Conservation (phyloP, 2,113 vertebrate genomes). For the Numenius arquata region DNA sequence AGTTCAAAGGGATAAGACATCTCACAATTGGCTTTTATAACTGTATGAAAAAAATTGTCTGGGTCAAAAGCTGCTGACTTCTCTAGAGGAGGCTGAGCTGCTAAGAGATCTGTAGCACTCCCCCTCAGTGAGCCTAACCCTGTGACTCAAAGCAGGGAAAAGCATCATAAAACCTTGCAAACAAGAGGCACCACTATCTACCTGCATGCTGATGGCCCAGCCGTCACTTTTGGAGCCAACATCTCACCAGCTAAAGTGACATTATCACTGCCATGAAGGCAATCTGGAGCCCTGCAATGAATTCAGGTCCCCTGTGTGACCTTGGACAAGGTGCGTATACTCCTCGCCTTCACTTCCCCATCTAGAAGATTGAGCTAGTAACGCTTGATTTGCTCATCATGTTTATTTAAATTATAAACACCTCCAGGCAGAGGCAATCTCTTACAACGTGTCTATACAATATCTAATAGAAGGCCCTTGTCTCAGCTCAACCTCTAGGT, state of each 20-base stretch:
- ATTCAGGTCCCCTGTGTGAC: not conserved
- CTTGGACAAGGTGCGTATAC: not conserved
- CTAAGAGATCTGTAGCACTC: not conserved
- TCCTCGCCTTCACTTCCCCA: not conserved
- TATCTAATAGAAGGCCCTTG: not conserved
- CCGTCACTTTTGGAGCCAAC: not conserved
- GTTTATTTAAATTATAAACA: not conserved
- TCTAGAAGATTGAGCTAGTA: not conserved
- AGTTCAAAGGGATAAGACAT: not conserved
- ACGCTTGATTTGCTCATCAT: not conserved
- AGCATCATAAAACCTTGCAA: not conserved
- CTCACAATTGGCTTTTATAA: not conserved
- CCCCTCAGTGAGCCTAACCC: not conserved
- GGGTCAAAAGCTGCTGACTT: not conserved
- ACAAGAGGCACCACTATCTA: not conserved
- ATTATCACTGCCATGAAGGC: not conserved
- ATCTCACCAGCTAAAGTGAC: not conserved
- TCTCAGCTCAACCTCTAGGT: not conserved
- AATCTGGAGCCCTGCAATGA: not conserved
- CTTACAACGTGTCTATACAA: not conserved
- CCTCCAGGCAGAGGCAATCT: slow-evolving; percentile 2
- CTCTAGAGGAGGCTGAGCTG: not conserved
- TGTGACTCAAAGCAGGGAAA: not conserved
- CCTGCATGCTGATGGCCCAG: not conserved
- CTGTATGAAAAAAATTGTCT: not conserved